Evolutionary conservation across 2,113 vertebrate genomes (phyloP).

Genomic region (Maccullochella peelii): DNA sequence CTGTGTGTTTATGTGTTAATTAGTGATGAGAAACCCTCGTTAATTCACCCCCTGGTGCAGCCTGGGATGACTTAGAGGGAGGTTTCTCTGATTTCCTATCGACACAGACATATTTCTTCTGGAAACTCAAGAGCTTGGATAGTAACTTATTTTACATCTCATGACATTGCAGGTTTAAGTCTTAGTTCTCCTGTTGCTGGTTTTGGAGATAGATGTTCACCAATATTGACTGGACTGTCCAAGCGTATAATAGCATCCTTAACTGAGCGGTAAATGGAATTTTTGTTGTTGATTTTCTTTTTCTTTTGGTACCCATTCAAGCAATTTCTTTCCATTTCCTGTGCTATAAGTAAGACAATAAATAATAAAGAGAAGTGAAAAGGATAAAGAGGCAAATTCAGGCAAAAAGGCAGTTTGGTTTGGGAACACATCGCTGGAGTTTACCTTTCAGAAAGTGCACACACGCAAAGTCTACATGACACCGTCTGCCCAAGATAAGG

Average conservation of each 20-base stretch:
- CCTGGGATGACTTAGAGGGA: slow-evolving; percentile 20
- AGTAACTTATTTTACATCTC: slow-evolving; percentile 40
- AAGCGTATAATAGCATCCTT: slow-evolving; percentile 56
- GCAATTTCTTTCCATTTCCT: slow-evolving; percentile 26
- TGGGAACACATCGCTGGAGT: neutral
- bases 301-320: slow-evolving; percentile 1
- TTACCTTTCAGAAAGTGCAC: slow-evolving; percentile 22
- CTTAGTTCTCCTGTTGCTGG: slow-evolving; percentile 19
- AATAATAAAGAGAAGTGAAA: neutral
- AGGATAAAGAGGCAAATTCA: slow-evolving; percentile 8
- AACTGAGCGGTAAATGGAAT: slow-evolving; percentile 23
- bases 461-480: slow-evolving; percentile 1
- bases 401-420: slow-evolving; percentile 9
- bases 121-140: slow-evolving; percentile 23
- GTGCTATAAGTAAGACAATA: neutral
- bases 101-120: slow-evolving; percentile 41
- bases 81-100: slow-evolving; percentile 55
- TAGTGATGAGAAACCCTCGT: slow-evolving; percentile 60
- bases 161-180: slow-evolving; percentile 38
- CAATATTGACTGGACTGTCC: slow-evolving; percentile 50
- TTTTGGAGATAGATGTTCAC: slow-evolving; percentile 47
- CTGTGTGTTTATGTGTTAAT: slow-evolving; percentile 68
- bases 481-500: neutral
- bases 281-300: slow-evolving; percentile 32
- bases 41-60: slow-evolving; percentile 36